Conservation (phyloP, 2,797 vertebrate species). For the Oreochromis grahami region DNA sequence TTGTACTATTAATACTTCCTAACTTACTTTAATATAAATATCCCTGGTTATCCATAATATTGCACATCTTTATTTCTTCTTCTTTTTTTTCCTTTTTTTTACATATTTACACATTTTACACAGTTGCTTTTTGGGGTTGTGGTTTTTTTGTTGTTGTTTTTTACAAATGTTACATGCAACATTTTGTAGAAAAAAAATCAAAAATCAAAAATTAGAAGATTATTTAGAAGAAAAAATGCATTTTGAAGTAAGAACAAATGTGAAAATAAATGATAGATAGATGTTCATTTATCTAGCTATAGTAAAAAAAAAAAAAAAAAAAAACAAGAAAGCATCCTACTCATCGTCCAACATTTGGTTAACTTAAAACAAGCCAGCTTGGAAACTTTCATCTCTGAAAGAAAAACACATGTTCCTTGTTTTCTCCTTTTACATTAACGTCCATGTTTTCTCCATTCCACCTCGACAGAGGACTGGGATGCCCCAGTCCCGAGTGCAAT, state of each 20-base stretch:
- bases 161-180: background rate
- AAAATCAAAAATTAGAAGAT: background rate
- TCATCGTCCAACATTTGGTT: slow-evolving; percentile 22
- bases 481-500: slow-evolving; percentile 74
- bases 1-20: background rate
- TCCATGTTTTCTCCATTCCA: slow-evolving; percentile 68
- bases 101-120: background rate
- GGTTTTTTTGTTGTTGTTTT: background rate
- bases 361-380: slow-evolving; percentile 33
- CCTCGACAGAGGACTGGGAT: slow-evolving; percentile 59
- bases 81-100: background rate
- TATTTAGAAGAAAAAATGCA: background rate
- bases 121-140: background rate
- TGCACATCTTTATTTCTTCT: background rate
- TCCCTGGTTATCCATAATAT: background rate
- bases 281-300: background rate
- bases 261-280: background rate
- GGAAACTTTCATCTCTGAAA: slow-evolving; percentile 60
- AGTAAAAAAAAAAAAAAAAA: background rate
- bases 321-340: background rate
- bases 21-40: background rate
- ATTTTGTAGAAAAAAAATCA: background rate
- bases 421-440: slow-evolving; percentile 61
- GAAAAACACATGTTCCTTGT: slow-evolving; percentile 61
- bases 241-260: background rate